A percentile compares a stretch with the other conserved stretches of the same genome.
These are phyloP conservation scores for Petrosia ficiformis DNA, from an alignment of 37 sponge, comb jelly and placozoan genomes.

Conservation along the genomic window DNA sequence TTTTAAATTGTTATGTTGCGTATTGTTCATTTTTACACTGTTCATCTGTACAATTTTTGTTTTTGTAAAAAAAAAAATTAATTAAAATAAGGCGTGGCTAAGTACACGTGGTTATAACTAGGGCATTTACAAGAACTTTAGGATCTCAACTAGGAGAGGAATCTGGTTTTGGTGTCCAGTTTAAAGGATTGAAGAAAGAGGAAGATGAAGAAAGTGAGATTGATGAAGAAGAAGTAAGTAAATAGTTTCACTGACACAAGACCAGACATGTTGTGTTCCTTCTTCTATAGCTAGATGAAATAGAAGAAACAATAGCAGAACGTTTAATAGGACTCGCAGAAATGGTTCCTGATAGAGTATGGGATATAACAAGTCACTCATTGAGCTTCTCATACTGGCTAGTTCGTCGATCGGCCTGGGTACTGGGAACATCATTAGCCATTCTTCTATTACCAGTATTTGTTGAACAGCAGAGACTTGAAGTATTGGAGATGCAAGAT, in stretches of 20 bases:
- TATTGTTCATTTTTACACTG: too few species aligned
- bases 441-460: constrained; percentile 57
- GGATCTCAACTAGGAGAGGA: too few species aligned
- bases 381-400: constrained; percentile 40
- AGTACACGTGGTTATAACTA: background rate
- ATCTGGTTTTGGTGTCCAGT: background rate
- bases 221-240: constrained; percentile 49
- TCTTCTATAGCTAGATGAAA: constrained; percentile 19
- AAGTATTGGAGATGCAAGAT: constrained; percentile 64
- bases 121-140: background rate
- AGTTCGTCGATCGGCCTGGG: constrained; percentile 63
- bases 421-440: constrained; percentile 63
- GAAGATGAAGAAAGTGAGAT: constrained; percentile 17
- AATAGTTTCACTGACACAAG: background rate
- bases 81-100: too few species aligned
- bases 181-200: constrained; percentile 1
- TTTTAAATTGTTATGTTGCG: too few species aligned
- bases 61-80: too few species aligned
- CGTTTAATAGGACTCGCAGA: constrained; percentile 69
- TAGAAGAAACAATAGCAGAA: constrained; percentile 66
- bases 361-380: background rate
- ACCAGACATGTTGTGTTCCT: background rate
- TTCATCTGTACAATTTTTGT: too few species aligned
- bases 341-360: constrained; percentile 67
- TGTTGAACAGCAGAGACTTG: constrained; percentile 73